Evolutionary conservation across 2,888 invertebrate species (phyloP), one percentile per base, ranked within the genome.

Genomic region (Microplitis deprimator): DNA sequence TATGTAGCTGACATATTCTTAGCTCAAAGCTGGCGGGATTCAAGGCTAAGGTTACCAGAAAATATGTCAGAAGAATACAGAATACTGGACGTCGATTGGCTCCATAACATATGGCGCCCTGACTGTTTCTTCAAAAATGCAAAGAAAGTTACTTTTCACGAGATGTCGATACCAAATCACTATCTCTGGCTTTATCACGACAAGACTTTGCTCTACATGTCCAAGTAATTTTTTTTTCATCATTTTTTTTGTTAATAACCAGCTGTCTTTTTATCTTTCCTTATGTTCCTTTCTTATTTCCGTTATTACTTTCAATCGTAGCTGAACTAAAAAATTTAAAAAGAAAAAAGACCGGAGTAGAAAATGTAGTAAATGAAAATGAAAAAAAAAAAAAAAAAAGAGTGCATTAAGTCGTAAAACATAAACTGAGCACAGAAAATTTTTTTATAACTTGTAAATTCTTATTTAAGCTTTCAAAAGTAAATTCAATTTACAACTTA

Each of bases 51-150:
- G 75, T 91, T 97, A 71, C 97, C 97, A n/a, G 96, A 96, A 90
- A 96, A 97, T 88, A 96, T 97, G 96, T 96, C 96, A 86, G 96
- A 96, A 86, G 96, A 96, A 86, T 97, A 97, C 90, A 92, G 96
- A 81, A 96, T 96, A 86, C 91, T 97, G 73, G 96, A 97, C 86
- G 96, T 96, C 39, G 96, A 96, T 84, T 97, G 96, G 96, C 91
- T 97, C 84, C 96, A 96, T 90, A 93, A 94, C 89, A 97, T 97
- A 88, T 97, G 97, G 97, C 92, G 97, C 77, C 97, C 97, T 0
- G 97, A 97, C 90, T 96, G 96, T 89, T 97, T 97, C 91, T 97
- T 97, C 90, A 97, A 97, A 91, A 97, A 97, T 89, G 97, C 97
- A 17, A 97, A 97, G 90, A 96, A 96, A 87, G 97, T 94, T 62